Evolutionary conservation across 2,113 vertebrate genomes (phyloP).

Genomic region (Microcebus tavaratra): DNA sequence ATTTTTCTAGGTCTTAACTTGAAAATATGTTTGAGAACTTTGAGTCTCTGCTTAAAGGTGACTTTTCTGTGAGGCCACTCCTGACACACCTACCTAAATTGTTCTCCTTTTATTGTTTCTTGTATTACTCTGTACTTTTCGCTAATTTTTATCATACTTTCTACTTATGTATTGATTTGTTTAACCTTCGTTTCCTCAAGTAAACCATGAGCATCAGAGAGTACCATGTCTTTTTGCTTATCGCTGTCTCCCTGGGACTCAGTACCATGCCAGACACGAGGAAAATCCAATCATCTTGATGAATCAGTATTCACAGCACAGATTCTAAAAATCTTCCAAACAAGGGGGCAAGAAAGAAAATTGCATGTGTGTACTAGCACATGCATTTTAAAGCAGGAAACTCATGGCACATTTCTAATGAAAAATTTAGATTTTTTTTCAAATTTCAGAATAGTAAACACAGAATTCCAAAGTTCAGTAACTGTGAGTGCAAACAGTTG

Average conservation of each 20-base stretch:
- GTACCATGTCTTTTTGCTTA: neutral
- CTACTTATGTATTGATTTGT: neutral
- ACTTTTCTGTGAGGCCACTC: neutral
- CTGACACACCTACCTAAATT: neutral
- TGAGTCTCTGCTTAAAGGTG: neutral
- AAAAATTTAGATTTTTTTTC: neutral
- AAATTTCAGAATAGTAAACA: neutral
- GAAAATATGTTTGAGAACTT: neutral
- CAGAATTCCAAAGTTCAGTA: neutral
- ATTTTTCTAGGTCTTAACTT: neutral
- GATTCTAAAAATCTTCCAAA: neutral
- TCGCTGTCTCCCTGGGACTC: neutral
- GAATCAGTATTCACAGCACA: neutral
- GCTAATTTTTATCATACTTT: neutral
- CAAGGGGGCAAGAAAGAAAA: neutral
- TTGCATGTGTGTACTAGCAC: neutral
- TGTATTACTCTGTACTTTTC: neutral
- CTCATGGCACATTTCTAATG: neutral
- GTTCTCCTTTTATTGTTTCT: neutral
- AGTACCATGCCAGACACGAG: neutral
- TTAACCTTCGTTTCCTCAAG: neutral
- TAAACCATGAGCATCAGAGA: neutral
- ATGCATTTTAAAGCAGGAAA: neutral
- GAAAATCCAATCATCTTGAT: neutral
- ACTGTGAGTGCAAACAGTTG: neutral